Base-by-base conservation (phyloP, 2,888 invertebrate species). In the Chesias legatella region DNA sequence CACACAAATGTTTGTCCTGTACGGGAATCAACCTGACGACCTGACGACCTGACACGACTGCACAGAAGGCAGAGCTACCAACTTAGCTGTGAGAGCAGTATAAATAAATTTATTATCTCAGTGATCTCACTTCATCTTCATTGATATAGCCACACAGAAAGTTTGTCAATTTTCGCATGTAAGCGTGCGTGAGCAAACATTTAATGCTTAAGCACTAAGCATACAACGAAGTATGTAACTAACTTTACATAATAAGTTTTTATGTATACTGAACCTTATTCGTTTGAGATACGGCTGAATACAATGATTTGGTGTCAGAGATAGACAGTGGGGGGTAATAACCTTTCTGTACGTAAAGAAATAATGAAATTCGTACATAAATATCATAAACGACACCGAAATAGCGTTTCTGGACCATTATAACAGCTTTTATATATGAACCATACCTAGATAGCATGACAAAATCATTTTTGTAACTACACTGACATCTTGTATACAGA, bases 301-400 rank as follows among this genome's bases (percentile, higher is more conserved):
- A 17, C 13, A n/a, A n/a, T 17, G 13, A 17, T 17, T 2, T 17
- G 35, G 51, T 46, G 54, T 68, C 65, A 60, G 63, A 73, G 68
- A 61, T 61, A 63, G 53, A 56, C 59, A 62, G 58, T 48, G n/a
- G 74, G 66, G 83, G 70, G 78, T 78, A 82, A 75, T 80, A 80
- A 82, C 82, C 83, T 73, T 76, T 23, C 32, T 43, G 22, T 45
- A 38, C 37, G 41, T 33, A 24, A 40, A 23, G 37, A 43, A 43
- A 45, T 51, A 51, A 51, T 49, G 43, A 49, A 51, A 51, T 51
- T 44, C 46, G 39, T 51, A 47, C 32, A 33, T 49, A 47, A 43
- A 40, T 49, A 43, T 47, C 40, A 48, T 44, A 49, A 40, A 40
- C 10, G 27, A 33, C 44, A 41, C 46, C 43, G 37, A 43, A 45